Conservation (phyloP, 1,140 invertebrate genomes). For the Doryteuthis pealeii region DNA sequence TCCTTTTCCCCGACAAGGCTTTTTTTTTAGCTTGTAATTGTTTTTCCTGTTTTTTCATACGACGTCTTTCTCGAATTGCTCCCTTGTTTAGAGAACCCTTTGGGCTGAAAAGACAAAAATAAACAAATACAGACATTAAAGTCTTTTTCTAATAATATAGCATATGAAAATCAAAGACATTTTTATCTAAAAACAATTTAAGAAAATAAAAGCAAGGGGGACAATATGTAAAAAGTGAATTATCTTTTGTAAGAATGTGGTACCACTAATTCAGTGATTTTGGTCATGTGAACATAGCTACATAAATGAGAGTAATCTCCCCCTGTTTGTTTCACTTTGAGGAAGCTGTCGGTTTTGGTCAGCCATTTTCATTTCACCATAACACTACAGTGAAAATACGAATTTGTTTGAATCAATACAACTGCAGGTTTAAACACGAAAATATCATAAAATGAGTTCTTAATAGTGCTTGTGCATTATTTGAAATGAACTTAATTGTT, state of each 20-base stretch:
- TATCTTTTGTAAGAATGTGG: background rate
- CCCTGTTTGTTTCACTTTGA: too few species aligned
- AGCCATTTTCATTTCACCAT: too few species aligned
- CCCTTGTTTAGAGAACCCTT: constrained; percentile 19
- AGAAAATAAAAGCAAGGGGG: background rate
- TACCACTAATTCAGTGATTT: background rate
- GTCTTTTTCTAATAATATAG: background rate
- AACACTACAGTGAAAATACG: too few species aligned
- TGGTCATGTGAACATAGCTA: background rate
- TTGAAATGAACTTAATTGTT: too few species aligned
- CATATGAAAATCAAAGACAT: background rate
- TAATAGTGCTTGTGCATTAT: too few species aligned
- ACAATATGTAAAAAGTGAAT: background rate
- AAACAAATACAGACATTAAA: background rate
- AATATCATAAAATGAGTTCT: too few species aligned
- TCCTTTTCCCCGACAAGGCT: constrained; percentile 16
- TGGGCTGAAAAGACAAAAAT: background rate
- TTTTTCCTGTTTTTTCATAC: constrained; percentile 33
- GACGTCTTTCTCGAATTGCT: constrained; percentile 21
- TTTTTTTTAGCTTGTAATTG: constrained; percentile 21
- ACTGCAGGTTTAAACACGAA: too few species aligned
- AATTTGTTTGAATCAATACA: too few species aligned
- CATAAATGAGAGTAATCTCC: too few species aligned
- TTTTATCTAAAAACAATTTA: background rate
- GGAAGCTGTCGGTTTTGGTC: too few species aligned